Conservation (phyloP, 92 coral and sea anemone species). For the Zoanthus solanderi region DNA sequence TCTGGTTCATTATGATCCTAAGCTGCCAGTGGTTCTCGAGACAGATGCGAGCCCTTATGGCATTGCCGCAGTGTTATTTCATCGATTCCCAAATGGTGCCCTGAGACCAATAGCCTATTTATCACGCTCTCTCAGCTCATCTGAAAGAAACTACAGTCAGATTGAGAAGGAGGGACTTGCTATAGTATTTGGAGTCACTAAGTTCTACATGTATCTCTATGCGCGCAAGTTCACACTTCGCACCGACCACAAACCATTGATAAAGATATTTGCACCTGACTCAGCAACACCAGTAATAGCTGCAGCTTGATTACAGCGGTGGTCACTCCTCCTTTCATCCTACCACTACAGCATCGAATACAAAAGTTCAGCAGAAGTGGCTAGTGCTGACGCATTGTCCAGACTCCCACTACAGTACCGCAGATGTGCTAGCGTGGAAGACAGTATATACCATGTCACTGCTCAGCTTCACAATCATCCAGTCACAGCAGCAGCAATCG, state of each 20-base stretch:
- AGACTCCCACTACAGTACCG: background rate
- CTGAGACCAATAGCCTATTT: conserved; percentile 63
- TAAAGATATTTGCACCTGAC: conserved; percentile 54
- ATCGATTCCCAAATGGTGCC: background rate
- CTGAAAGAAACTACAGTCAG: no score
- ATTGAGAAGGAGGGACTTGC: background rate
- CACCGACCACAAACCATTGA: background rate
- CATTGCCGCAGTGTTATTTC: no score
- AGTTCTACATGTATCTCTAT: no score
- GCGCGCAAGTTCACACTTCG: no score
- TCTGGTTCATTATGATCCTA: background rate
- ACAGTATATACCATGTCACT: conserved; percentile 38
- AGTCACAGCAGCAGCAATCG: background rate
- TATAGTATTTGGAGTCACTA: conserved; percentile 47
- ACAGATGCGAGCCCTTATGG: no score
- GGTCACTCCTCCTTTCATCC: background rate
- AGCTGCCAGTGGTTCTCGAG: conserved; percentile 31
- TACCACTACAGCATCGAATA: no score
- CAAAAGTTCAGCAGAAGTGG: no score
- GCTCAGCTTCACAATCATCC: conserved; percentile 44
- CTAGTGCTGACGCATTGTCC: no score
- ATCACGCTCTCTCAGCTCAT: conserved; percentile 37
- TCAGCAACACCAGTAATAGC: conserved; percentile 40
- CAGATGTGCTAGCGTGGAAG: conserved; percentile 39
- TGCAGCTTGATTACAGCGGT: conserved; percentile 11